phyloP scores from a whole-genome alignment of 2,113 vertebrate species.

The Pleuronectes platessa region DNA sequence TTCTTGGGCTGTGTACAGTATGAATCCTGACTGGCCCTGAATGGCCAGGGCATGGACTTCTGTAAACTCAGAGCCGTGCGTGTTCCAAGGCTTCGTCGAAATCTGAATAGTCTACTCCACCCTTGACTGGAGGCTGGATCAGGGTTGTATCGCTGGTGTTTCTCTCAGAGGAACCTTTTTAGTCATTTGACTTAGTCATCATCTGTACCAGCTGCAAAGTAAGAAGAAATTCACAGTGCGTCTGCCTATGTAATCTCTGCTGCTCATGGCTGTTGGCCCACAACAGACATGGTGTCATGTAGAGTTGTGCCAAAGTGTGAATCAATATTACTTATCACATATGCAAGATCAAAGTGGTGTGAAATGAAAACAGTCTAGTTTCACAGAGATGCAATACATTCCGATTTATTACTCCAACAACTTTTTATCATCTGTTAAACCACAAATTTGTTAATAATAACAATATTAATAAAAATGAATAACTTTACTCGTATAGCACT shows the following conservation, averaged over 20 bases:
- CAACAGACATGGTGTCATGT: neutral
- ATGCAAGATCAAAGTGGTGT: neutral
- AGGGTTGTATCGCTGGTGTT: conserved; percentile 12
- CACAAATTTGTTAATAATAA: neutral
- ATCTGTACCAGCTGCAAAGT: conserved; percentile 5
- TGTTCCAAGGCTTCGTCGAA: conserved; percentile 19
- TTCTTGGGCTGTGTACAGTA: conserved; percentile 51
- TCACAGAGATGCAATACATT: too few relatives aligned
- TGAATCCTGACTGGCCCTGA: conserved; percentile 36
- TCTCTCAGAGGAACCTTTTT: conserved; percentile 9
- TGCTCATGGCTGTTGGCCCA: conserved; percentile 1
- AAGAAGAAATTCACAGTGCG: neutral
- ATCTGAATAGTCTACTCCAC: neutral
- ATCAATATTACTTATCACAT: neutral
- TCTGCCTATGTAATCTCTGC: neutral
- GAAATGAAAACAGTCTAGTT: too few relatives aligned
- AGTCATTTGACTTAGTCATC: conserved; percentile 24
- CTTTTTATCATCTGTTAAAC: neutral
- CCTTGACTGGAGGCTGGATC: neutral
- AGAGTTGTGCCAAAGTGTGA: neutral
- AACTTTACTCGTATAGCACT: too few relatives aligned
- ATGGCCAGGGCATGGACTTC: conserved; percentile 20
- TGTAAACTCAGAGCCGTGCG: conserved; percentile 7
- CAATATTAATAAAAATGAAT: too few relatives aligned
- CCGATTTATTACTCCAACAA: too few relatives aligned